Base-by-base conservation (phyloP, 2,888 invertebrate species). In the Ophion obscuratus region DNA sequence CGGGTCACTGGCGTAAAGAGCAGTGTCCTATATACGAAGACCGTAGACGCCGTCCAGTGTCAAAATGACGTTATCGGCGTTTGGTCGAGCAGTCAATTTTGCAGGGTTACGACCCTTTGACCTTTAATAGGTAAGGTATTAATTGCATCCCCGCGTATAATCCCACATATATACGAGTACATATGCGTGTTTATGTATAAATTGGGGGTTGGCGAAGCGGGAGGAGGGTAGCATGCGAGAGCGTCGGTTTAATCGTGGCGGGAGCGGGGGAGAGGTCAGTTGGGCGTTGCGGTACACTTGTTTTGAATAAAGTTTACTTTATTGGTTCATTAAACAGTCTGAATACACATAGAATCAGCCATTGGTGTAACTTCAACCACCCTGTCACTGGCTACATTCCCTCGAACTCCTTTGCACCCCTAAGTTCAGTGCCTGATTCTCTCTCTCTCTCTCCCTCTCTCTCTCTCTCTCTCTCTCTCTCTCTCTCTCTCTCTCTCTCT, bases 271-370 rank as follows among this genome's bases (percentile, higher is more conserved):
- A 53, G 71, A 71, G 82, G 40, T 71, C 24, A 71, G 10, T 68
- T 62, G 31, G 68, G 64, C 59, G 75, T 61, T 66, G 70, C 66
- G 70, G 78, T 74, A 77, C 70, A 68, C 81, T 81, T 84, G 84
- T 86, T 86, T 86, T 79, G 78, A 75, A 84, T 81, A 86, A 84
- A 86, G 84, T 86, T 86, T 79, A 67, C 74, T 71, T 71, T 71
- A 76, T 86, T 78, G 86, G 84, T 86, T 86, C 86, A 86, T 86
- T 86, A 86, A 86, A 84, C 81, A 81, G 67, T 62, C 81, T 81
- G 84, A 86, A 86, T 86, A 81, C 81, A 66, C 76, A 81, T 75
- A 70, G 81, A 86, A 84, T 79, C 78, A 75, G 74, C 73, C 68
- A 24, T 70, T 59, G 36, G 66, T 83, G 78, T 81, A 86, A 79